Evolutionary conservation across 2,113 vertebrate genomes (phyloP), one percentile per base, ranked within the genome.

Genomic region (Scytalopus superciliaris): DNA sequence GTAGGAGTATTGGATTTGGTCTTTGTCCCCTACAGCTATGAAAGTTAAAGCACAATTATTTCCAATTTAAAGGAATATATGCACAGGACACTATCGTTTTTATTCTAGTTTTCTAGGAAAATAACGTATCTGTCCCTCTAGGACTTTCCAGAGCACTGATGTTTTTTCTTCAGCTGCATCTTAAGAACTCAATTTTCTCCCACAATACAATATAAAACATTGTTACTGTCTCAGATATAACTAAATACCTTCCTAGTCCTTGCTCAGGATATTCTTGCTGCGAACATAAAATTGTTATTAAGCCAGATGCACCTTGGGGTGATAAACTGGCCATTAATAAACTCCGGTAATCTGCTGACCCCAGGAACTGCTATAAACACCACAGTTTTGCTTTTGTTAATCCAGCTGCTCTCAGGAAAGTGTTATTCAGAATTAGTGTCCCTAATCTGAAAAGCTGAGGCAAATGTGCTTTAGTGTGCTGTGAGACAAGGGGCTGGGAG

Each of bases 21-120:
- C 45, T 80, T 82, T 94, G 24, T 45, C 64, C 63, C 12, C 35
- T 67, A 45, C 23, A 63, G 28, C 50, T 78, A 62, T 3, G 25
- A 89, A 74, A 81, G 28, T 13, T 31, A 67, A 91, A 67, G 42
- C 27, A 75, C 49, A 86, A 74, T 42, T 67, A 28, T 53, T 92
- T 82, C 31, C 21, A 64, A 47, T 88, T 72, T 60, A 60, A 96
- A 79, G 11, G 19, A 90, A 68, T 6, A 55, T 28, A 63, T 6
- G 22, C 13, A 35, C 9, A 72, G 45, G 25, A 53, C 5, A 6
- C 39, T 16, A 55, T 5, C 12, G 0, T 11, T 30, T 77, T 68
- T 45, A 67, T 37, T 81, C 77, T 67, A 57, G 31, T 47, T 78
- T 89, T 50, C 68, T 25, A 66, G 44, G 33, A 90, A 83, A 68